A percentile compares a stretch with the other conserved stretches of the same genome.
These are phyloP conservation scores for Coryphaenoides rupestris DNA, from an alignment of 2,113 vertebrate species.

Conservation along the genomic window DNA sequence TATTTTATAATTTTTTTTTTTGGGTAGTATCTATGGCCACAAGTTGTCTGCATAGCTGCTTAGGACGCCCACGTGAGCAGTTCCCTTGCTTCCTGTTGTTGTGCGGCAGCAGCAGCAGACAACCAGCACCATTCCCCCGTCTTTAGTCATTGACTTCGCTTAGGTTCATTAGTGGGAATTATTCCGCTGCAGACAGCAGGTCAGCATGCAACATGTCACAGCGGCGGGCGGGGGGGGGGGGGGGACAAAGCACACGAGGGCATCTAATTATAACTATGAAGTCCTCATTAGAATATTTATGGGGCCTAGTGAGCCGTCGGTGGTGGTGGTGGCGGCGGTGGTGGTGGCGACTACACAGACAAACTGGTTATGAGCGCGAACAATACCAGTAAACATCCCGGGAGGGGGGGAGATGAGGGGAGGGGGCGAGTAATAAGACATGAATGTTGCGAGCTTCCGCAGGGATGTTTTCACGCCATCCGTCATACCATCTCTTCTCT, in stretches of 20 bases:
- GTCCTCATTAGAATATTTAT: constrained; percentile 45
- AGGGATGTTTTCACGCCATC: constrained; percentile 3
- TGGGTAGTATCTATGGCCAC: constrained; percentile 42
- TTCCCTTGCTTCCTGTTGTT: constrained; percentile 45
- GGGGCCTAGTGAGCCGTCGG: constrained; percentile 26
- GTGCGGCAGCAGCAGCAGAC: constrained; percentile 52
- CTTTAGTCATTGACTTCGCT: constrained; percentile 64
- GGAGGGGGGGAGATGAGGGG: too few relatives aligned
- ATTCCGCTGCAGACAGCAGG: constrained; percentile 55
- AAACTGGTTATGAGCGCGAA: constrained; percentile 30
- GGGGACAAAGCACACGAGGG: constrained; percentile 27
- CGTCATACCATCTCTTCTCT: background rate
- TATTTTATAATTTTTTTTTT: constrained; percentile 44
- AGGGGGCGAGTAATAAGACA: too few relatives aligned
- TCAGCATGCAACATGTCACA: constrained; percentile 43
- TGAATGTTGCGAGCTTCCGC: too few relatives aligned
- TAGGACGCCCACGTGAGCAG: constrained; percentile 44
- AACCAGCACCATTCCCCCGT: constrained; percentile 47
- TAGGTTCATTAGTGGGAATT: constrained; percentile 64
- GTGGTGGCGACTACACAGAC: constrained; percentile 20
- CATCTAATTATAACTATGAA: constrained; percentile 55
- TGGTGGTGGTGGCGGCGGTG: constrained; percentile 6
- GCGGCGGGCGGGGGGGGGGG: constrained; percentile 1
- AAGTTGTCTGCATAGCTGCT: constrained; percentile 41
- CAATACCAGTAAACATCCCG: constrained; percentile 20